A percentile compares a stretch with the other conserved stretches of the same genome.
These are phyloP conservation scores for Proisotoma minuta DNA, from an alignment of 2,888 invertebrate genomes.

Conservation along the genomic window DNA sequence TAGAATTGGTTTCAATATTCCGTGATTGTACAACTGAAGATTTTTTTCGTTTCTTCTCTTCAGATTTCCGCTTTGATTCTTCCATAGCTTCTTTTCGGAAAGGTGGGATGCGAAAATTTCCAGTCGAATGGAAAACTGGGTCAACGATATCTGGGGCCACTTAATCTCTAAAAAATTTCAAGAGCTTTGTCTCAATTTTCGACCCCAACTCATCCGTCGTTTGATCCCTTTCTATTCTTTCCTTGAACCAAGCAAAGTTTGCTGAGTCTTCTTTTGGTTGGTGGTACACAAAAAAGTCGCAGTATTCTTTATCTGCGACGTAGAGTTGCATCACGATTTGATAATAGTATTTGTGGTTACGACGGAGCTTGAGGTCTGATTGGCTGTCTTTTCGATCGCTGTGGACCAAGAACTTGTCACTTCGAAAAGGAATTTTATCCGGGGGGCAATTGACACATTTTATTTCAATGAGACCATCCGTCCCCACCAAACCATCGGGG, in stretches of 20 bases:
- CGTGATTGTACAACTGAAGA: too few species aligned
- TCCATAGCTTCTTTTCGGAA: too few species aligned
- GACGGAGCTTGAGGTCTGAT: not conserved
- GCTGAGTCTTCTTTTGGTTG: not conserved
- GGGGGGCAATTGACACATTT: constrained; percentile 13
- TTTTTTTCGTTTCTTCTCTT: too few species aligned
- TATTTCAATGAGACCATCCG: constrained; percentile 18
- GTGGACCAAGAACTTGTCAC: not conserved
- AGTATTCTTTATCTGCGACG: constrained; percentile 8
- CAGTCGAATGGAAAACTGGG: not conserved
- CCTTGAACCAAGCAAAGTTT: not conserved
- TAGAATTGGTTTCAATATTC: too few species aligned
- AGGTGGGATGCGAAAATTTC: not conserved
- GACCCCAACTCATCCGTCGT: constrained; percentile 4
- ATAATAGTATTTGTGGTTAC: constrained; percentile 13
- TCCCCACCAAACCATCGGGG: constrained; percentile 24
- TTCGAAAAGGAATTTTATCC: not conserved
- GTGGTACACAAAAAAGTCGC: constrained; percentile 22
- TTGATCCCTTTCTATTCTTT: constrained; percentile 6
- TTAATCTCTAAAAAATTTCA: constrained; percentile 12
- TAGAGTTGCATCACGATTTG: constrained; percentile 23
- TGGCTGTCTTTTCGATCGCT: not conserved
- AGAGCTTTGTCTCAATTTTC: constrained; percentile 11
- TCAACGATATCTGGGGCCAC: constrained; percentile 20
- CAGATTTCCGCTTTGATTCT: too few species aligned